Base-by-base conservation (phyloP, 1,140 invertebrate species). In the Drosophila aff. region DNA sequence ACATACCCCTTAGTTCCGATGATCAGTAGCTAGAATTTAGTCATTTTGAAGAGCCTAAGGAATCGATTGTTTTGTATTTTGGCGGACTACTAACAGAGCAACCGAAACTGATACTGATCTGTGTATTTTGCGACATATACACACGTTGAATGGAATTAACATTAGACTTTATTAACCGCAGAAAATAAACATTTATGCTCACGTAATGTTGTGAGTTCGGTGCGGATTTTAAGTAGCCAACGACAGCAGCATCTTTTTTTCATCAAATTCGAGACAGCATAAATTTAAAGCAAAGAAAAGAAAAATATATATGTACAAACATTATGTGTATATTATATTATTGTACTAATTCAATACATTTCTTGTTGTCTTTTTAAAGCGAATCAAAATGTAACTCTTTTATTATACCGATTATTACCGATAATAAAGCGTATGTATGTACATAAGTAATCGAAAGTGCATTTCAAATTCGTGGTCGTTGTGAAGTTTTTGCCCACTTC, bases 321-420 rank as follows among this genome's bases (percentile, higher is more conserved):
- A 68, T 68, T 69, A 53, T 50, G 74, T 61, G 60, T 79, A 79
- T 65, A 79, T 72, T 79, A 72, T 59, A 79, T 79, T 71, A 79
- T 62, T 78, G 61, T 69, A 79, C 65, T 63, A 58, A 72, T 65
- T 79, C 60, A 79, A 79, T 79, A 73, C 68, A 72, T 79, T 79
- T 65, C 76, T 79, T 79, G 76, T 79, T 79, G 76, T 79, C 60
- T 72, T 79, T 72, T 79, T 53, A 77, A 69, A 71, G 50, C 53
- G 46, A 38, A 66, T 58, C 38, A 59, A 13, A 65, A 47, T 40
- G 28, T 50, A 50, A 75, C 63, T 66, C 63, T 66, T 66, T 66
- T 66, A 66, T 63, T 66, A 63, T 61, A 66, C 53, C 21, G 15
- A 57, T 57, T 57, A 57, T 57, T 66, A 63, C 28, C 40, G 40